Evolutionary conservation across 2,113 vertebrate genomes (phyloP).

Genomic region (Noctilio leporinus): DNA sequence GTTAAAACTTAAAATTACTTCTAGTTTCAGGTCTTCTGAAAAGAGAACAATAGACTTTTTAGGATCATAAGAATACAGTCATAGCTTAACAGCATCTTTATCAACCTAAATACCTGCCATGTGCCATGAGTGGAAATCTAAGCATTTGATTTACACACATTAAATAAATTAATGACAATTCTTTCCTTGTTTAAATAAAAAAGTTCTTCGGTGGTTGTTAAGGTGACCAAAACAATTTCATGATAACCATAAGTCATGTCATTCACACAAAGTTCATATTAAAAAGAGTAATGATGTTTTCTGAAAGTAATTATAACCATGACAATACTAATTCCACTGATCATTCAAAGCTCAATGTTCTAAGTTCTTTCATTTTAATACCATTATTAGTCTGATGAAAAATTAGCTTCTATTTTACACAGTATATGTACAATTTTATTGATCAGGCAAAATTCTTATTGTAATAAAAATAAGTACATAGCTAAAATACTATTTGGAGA

Average conservation of each 20-base stretch:
- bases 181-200: not conserved
- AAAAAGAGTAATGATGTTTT: not conserved
- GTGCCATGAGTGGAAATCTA: not conserved
- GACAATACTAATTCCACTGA: not conserved
- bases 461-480: not conserved
- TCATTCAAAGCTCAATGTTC: not conserved
- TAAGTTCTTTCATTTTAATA: not conserved
- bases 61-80: not conserved
- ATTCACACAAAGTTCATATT: not conserved
- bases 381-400: not conserved
- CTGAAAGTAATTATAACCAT: not conserved
- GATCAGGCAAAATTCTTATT: not conserved
- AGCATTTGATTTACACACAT: not conserved
- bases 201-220: not conserved
- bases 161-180: not conserved
- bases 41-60: not conserved
- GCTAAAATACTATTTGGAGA: not conserved
- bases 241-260: not conserved
- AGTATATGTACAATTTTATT: not conserved
- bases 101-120: not conserved
- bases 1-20: not conserved
- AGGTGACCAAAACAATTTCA: slow-evolving; percentile 27
- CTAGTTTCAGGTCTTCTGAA: not conserved
- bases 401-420: not conserved
- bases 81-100: not conserved